Evolutionary conservation across 2,797 vertebrate species (phyloP).

Genomic region (Mormyrops attenuatus): DNA sequence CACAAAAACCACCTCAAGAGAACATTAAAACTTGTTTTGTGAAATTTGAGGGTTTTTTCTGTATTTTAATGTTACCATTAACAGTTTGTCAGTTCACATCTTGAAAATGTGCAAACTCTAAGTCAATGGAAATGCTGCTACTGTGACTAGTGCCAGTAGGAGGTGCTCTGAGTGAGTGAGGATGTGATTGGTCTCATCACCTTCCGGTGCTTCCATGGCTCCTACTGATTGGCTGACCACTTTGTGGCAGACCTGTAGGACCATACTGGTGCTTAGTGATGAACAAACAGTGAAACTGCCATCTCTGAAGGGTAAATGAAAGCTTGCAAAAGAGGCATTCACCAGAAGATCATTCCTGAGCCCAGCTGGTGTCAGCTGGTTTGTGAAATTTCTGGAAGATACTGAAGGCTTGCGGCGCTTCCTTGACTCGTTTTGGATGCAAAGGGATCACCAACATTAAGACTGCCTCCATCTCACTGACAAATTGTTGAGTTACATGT

Average conservation of each 20-base stretch:
- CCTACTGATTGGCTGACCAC: background rate
- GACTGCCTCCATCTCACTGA: background rate
- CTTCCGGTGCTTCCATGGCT: constrained; percentile 5
- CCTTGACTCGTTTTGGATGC: background rate
- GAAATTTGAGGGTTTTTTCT: background rate
- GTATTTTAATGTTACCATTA: background rate
- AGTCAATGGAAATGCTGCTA: background rate
- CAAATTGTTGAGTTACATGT: background rate
- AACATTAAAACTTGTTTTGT: background rate
- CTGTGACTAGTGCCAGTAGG: background rate
- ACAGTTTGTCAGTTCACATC: background rate
- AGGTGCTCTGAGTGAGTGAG: background rate
- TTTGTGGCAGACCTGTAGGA: background rate
- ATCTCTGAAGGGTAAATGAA: background rate
- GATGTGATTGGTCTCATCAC: background rate
- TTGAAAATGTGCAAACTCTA: background rate
- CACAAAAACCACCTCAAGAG: background rate
- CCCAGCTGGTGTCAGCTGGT: background rate
- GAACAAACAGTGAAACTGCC: constrained; percentile 4
- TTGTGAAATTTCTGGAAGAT: constrained; percentile 5
- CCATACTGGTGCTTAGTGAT: background rate
- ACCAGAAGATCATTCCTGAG: background rate
- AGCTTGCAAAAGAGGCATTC: background rate
- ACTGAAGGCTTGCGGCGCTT: background rate
- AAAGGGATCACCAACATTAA: background rate